Evolutionary conservation across 2,888 invertebrate species (phyloP).

Genomic region (Desoria tigrina): DNA sequence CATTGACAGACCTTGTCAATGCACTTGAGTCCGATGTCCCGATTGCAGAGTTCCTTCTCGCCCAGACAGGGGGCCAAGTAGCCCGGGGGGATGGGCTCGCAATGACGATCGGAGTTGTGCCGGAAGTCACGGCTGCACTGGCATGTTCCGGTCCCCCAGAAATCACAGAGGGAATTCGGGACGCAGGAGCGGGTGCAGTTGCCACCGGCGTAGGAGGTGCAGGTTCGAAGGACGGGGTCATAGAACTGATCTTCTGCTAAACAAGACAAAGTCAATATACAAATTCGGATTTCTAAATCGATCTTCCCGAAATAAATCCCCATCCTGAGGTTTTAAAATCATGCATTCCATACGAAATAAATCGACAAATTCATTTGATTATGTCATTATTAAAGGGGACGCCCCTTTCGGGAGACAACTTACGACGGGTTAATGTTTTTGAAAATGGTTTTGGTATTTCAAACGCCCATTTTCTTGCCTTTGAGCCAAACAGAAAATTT

Average conservation of each 20-base stretch:
- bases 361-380: too few species aligned
- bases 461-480: too few species aligned
- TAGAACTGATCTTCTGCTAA: conserved; percentile 33
- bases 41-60: conserved; percentile 34
- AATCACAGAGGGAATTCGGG: conserved; percentile 32
- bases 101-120: conserved; percentile 20
- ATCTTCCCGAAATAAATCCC: too few species aligned
- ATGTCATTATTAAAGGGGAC: too few species aligned
- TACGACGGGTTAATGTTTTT: too few species aligned
- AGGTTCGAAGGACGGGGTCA: conserved; percentile 26
- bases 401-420: too few species aligned
- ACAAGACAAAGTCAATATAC: too few species aligned
- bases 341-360: too few species aligned
- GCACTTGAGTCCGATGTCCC: conserved; percentile 28
- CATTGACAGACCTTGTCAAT: conserved; percentile 38
- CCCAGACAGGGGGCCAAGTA: conserved; percentile 32
- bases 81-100: conserved; percentile 34
- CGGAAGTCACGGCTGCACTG: conserved; percentile 32
- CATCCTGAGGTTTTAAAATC: too few species aligned
- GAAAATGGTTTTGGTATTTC: too few species aligned
- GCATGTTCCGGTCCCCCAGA: conserved; percentile 27
- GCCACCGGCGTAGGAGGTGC: conserved; percentile 38
- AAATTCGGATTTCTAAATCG: too few species aligned
- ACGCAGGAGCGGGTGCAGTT: conserved; percentile 38
- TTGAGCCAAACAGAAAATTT: too few species aligned